Evolutionary conservation across 2,797 vertebrate genomes (phyloP).

Genomic region (Acanthornis magna): DNA sequence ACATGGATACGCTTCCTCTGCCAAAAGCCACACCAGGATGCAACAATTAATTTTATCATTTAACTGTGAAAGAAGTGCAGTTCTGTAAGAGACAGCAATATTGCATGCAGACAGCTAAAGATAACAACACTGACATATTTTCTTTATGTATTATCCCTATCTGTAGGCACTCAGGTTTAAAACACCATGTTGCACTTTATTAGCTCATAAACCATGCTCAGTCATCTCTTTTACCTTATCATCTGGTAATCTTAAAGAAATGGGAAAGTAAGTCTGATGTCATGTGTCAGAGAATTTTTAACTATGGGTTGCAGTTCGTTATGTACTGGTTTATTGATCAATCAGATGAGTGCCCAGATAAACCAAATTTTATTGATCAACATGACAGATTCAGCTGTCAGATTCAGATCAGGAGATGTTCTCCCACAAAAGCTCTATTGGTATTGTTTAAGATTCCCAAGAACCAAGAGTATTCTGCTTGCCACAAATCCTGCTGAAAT

Average conservation of each 20-base stretch:
- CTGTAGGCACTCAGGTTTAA: slow-evolving; percentile 19
- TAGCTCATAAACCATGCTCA: slow-evolving; percentile 15
- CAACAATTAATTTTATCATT: slow-evolving; percentile 30
- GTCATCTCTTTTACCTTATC: background rate
- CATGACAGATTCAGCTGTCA: slow-evolving; percentile 5
- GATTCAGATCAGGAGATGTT: background rate
- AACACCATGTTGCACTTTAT: background rate
- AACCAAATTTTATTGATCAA: slow-evolving; percentile 26
- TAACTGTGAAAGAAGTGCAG: background rate
- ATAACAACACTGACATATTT: slow-evolving; percentile 22
- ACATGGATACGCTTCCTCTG: slow-evolving; percentile 11
- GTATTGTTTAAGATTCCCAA: slow-evolving; percentile 3
- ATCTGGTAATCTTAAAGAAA: background rate
- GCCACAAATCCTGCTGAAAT: background rate
- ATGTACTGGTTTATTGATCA: slow-evolving; percentile 34
- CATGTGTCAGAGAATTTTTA: slow-evolving; percentile 14
- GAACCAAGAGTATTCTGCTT: background rate
- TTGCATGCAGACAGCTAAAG: slow-evolving; percentile 13
- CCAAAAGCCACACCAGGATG: background rate
- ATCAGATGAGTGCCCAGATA: background rate
- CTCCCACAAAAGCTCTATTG: background rate
- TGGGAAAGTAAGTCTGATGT: background rate
- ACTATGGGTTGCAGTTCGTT: background rate
- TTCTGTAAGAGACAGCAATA: background rate
- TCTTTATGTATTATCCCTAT: background rate